Evolutionary conservation across 2,888 invertebrate genomes (phyloP).

Genomic region (Bruchidius siliquastri): DNA sequence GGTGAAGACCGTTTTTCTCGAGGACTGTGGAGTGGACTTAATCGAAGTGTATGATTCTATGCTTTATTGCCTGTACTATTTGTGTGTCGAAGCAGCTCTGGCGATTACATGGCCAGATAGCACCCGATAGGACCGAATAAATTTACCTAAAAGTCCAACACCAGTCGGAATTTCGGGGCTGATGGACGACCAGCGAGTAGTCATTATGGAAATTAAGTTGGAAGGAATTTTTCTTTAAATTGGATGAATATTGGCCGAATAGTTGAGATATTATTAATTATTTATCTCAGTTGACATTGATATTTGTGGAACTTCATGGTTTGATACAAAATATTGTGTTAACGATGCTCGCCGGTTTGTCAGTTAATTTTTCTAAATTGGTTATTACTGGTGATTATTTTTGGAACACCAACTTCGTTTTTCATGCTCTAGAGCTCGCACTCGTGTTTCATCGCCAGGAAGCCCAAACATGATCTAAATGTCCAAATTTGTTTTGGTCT

Average conservation of each 20-base stretch:
- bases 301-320: neutral
- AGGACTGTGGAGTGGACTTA: too few relatives aligned
- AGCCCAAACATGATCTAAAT: too few relatives aligned
- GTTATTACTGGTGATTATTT: too few relatives aligned
- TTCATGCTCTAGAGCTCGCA: too few relatives aligned
- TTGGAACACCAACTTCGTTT: too few relatives aligned
- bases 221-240: neutral
- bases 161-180: neutral
- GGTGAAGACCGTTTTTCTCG: too few relatives aligned
- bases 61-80: neutral
- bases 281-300: neutral
- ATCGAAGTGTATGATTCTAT: too few relatives aligned
- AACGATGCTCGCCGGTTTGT: too few relatives aligned
- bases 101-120: neutral
- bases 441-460: too few relatives aligned
- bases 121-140: neutral
- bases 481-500: too few relatives aligned
- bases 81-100: neutral
- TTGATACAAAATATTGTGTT: too few relatives aligned
- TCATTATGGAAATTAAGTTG: neutral
- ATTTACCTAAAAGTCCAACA: neutral
- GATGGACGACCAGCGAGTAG: neutral
- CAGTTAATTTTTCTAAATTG: too few relatives aligned
- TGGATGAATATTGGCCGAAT: neutral
- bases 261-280: neutral